Percentiles rank a stretch among this genome's conserved stretches.
phyloP scores from a whole-genome alignment of 1,140 invertebrate species.

The Drosophila mojavensis region DNA sequence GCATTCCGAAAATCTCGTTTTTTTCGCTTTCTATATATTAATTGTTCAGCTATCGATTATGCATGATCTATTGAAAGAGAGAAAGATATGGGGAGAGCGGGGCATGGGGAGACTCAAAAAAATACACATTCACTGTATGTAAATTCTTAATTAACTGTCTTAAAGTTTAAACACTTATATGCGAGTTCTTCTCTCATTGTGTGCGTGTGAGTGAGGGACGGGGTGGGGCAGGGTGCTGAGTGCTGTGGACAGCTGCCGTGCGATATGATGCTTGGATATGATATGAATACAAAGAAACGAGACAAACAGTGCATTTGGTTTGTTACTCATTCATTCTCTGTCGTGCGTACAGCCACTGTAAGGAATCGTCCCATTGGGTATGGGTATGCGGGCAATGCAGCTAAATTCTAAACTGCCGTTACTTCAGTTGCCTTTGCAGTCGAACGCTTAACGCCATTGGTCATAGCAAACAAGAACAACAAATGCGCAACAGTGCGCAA shows the following conservation, averaged over 20 bases:
- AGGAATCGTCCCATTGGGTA: too few relatives aligned
- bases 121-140: slow-evolving; percentile 47
- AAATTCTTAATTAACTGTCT: slow-evolving; percentile 64
- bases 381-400: too few relatives aligned
- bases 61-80: not conserved
- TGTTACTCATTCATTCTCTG: too few relatives aligned
- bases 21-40: not conserved
- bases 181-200: slow-evolving; percentile 42
- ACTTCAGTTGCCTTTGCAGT: not conserved
- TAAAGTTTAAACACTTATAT: slow-evolving; percentile 67
- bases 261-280: slow-evolving; percentile 32
- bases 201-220: slow-evolving; percentile 14
- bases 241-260: slow-evolving; percentile 8
- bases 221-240: not conserved
- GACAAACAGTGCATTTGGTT: not conserved
- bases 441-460: not conserved
- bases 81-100: slow-evolving; percentile 1
- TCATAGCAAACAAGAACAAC: not conserved
- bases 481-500: not conserved
- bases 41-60: not conserved
- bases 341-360: too few relatives aligned
- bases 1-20: not conserved
- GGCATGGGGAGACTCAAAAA: slow-evolving; percentile 33
- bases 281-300: slow-evolving; percentile 19
- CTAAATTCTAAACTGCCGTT: not conserved